These are phyloP conservation scores for Anniella stebbinsi DNA, from an alignment of 2,797 vertebrate species.

Conservation along the genomic window DNA sequence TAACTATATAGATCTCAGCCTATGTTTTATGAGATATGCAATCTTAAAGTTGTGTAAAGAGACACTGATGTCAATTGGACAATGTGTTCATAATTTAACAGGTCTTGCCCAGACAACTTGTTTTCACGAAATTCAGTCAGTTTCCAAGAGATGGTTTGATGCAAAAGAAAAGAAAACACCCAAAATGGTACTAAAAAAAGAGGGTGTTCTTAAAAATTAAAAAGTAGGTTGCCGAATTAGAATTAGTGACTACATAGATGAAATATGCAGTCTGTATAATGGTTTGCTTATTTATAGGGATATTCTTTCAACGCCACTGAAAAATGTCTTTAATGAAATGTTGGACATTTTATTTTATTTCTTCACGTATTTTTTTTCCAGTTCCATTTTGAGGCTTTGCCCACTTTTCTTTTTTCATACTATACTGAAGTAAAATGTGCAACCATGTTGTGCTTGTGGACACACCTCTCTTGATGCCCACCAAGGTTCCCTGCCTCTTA, in stretches of 20 bases:
- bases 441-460: background rate
- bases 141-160: background rate
- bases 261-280: background rate
- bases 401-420: background rate
- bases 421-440: background rate
- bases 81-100: background rate
- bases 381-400: background rate
- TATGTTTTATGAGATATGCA: background rate
- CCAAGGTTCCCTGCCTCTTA: no score
- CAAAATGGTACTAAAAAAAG: background rate
- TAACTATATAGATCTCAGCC: background rate
- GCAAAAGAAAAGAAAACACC: background rate
- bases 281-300: background rate
- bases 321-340: background rate
- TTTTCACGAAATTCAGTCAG: background rate
- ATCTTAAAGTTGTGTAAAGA: background rate
- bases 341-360: background rate
- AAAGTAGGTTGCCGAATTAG: background rate
- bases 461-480: no score
- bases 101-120: background rate
- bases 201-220: background rate
- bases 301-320: background rate
- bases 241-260: background rate
- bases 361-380: background rate
- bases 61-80: background rate